Evolutionary conservation across 2,113 vertebrate species (phyloP).

Genomic region (Leucopsar rothschildi): DNA sequence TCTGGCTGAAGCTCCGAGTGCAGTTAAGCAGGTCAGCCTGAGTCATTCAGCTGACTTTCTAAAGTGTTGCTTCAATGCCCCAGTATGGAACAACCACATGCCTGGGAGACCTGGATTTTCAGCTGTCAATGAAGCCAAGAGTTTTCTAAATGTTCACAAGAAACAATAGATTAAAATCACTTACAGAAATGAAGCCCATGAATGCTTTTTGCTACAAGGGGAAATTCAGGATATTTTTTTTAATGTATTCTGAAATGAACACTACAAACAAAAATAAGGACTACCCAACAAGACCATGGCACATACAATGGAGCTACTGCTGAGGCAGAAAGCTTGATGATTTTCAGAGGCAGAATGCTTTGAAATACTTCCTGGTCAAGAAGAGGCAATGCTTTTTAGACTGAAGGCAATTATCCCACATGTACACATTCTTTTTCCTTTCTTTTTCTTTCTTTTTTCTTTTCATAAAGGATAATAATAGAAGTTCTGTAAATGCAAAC

Average conservation of each 20-base stretch:
- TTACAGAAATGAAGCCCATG: neutral
- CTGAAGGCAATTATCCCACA: neutral
- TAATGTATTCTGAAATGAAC: neutral
- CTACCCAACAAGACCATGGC: neutral
- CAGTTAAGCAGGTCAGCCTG: neutral
- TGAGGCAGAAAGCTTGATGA: neutral
- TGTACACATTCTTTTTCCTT: accelerated
- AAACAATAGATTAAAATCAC: neutral
- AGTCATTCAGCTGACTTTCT: neutral
- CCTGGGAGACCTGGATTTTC: neutral
- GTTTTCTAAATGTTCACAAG: neutral
- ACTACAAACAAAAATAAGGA: neutral
- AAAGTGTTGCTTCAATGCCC: neutral
- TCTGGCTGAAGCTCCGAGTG: neutral
- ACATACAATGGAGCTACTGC: neutral
- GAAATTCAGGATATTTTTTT: neutral
- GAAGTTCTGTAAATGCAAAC: neutral
- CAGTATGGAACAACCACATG: neutral
- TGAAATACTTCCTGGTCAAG: neutral
- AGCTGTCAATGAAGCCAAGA: neutral
- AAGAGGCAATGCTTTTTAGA: neutral
- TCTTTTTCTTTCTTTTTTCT: too few species aligned
- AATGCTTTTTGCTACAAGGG: neutral
- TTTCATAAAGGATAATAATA: neutral
- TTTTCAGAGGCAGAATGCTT: neutral